Evolutionary conservation across 2,113 vertebrate genomes (phyloP).

Genomic region (Phalacrocorax pelagicus): DNA sequence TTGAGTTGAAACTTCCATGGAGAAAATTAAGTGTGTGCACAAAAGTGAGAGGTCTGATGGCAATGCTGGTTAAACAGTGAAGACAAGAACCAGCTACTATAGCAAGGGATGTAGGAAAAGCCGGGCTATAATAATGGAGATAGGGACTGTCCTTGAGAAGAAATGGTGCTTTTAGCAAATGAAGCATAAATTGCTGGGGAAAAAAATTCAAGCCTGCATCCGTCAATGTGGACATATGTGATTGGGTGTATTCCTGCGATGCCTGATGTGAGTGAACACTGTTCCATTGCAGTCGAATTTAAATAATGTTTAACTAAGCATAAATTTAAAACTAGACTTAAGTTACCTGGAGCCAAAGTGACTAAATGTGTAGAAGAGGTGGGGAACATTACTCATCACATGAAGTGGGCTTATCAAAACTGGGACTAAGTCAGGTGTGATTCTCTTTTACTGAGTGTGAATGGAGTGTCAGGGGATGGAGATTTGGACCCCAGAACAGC

Average conservation of each 20-base stretch:
- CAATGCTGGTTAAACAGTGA: neutral
- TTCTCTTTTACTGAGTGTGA: neutral
- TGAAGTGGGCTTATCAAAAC: neutral
- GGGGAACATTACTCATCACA: neutral
- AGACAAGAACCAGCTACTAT: neutral
- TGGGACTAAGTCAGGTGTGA: neutral
- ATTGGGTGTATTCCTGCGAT: neutral
- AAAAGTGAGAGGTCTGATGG: neutral
- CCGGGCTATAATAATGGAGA: neutral
- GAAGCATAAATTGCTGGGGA: neutral
- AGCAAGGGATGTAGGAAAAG: neutral
- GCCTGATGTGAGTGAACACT: neutral
- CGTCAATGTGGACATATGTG: neutral
- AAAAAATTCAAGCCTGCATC: neutral
- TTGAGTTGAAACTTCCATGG: neutral
- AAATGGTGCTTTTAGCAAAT: neutral
- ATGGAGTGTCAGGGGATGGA: neutral
- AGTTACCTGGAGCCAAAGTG: neutral
- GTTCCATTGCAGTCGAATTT: neutral
- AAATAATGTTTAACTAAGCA: constrained; percentile 18
- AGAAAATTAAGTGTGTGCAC: neutral
- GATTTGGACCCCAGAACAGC: neutral
- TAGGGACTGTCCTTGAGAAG: neutral
- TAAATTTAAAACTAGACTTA: neutral
- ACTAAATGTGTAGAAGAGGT: neutral